A percentile compares a stretch with the other conserved stretches of the same genome.
These are phyloP conservation scores for Anser cygnoides DNA, from an alignment of 2,113 vertebrate species.

Conservation along the genomic window DNA sequence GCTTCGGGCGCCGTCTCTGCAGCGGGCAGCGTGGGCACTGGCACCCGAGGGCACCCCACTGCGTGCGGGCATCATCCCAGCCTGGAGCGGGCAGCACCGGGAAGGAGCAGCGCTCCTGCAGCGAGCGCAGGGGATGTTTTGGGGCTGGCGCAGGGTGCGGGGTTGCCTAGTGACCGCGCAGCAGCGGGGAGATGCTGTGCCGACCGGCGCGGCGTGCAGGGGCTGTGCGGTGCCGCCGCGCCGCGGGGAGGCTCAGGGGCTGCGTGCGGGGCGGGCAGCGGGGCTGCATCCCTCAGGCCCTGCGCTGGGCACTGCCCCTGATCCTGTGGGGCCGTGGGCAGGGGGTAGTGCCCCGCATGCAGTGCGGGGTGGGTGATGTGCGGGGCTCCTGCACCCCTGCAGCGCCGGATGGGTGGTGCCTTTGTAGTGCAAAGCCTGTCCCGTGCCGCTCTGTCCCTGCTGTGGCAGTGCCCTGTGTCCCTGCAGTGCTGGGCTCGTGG, in stretches of 20 bases:
- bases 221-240: background rate
- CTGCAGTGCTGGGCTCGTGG: background rate
- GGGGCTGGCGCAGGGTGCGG: constrained; percentile 29
- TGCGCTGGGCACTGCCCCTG: background rate
- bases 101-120: constrained; percentile 33
- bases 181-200: constrained; percentile 40
- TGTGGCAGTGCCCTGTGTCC: background rate
- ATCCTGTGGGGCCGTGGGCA: background rate
- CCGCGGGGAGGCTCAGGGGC: accelerated
- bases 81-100: background rate
- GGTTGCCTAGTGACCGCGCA: constrained; percentile 63
- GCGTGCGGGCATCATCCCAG: background rate
- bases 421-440: background rate
- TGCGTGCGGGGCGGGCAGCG: background rate
- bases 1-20: background rate
- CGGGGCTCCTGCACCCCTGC: background rate
- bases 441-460: background rate
- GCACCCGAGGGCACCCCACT: background rate
- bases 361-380: background rate
- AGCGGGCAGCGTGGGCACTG: background rate
- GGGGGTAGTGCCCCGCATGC: background rate
- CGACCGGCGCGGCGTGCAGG: background rate
- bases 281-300: accelerated
- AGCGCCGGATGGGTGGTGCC: background rate
- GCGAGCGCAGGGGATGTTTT: background rate